Evolutionary conservation across 2,797 vertebrate species (phyloP).

Genomic region (Epinephelus coioides): DNA sequence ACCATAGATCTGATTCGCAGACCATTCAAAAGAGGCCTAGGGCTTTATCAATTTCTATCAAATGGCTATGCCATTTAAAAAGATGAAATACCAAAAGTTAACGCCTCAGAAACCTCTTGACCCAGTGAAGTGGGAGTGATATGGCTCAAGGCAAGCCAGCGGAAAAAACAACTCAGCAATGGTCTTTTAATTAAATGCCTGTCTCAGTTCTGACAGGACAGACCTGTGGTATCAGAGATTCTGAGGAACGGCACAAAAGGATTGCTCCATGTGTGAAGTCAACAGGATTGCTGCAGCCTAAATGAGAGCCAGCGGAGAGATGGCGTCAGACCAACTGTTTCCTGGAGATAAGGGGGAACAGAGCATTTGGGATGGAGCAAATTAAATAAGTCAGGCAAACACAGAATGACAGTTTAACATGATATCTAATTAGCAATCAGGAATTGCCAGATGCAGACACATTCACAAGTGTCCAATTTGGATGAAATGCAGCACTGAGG

Average conservation of each 20-base stretch:
- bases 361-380: constrained; percentile 71
- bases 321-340: constrained; percentile 83
- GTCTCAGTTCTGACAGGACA: constrained; percentile 69
- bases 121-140: constrained; percentile 49
- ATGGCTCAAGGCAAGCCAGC: constrained; percentile 45
- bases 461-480: constrained; percentile 58
- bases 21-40: constrained; percentile 4
- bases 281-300: constrained; percentile 62
- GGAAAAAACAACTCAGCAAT: constrained; percentile 60
- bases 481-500: constrained; percentile 42
- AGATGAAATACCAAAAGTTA: constrained; percentile 36
- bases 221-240: constrained; percentile 63
- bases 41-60: constrained; percentile 23
- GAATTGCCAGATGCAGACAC: constrained; percentile 59
- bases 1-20: constrained; percentile 16
- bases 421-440: constrained; percentile 82
- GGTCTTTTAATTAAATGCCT: constrained; percentile 77
- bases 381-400: constrained; percentile 77
- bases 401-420: constrained; percentile 70
- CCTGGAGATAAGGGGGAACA: constrained; percentile 78
- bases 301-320: constrained; percentile 72
- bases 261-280: constrained; percentile 73
- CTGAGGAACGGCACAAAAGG: constrained; percentile 69
- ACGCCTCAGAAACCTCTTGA: constrained; percentile 47
- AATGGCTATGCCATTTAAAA: constrained; percentile 39